phyloP scores from a whole-genome alignment of 1,140 invertebrate genomes.

The Gryon sp. region DNA sequence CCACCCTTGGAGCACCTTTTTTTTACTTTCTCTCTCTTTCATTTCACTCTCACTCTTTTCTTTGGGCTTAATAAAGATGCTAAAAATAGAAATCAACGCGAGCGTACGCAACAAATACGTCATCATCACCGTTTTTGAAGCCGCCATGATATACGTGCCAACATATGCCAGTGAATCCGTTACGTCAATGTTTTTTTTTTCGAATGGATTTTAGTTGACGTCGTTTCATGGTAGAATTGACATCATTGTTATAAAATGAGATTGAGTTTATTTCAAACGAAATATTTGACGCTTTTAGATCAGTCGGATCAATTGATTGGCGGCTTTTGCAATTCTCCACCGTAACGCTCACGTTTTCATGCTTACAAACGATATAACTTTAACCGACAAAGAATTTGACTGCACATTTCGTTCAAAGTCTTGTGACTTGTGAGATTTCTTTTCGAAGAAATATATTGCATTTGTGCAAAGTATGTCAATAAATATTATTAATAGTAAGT shows the following conservation, averaged over 20 bases:
- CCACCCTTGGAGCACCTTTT: constrained; percentile 4
- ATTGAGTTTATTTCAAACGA: background rate
- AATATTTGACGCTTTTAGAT: constrained; percentile 3
- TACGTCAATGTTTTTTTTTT: constrained; percentile 1
- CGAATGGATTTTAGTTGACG: background rate
- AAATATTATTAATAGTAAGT: too few species aligned
- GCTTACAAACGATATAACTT: too few species aligned
- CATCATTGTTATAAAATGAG: background rate
- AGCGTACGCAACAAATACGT: constrained; percentile 15
- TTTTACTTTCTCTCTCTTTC: background rate
- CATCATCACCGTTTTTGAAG: constrained; percentile 7
- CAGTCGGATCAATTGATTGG: background rate
- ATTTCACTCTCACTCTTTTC: too few species aligned
- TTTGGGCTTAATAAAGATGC: constrained; percentile 28
- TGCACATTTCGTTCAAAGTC: background rate
- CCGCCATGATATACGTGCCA: too few species aligned
- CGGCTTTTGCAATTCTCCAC: background rate
- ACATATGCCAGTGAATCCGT: background rate
- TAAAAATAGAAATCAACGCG: constrained; percentile 22
- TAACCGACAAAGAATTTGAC: too few species aligned
- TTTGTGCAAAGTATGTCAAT: too few species aligned
- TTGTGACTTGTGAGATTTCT: too few species aligned
- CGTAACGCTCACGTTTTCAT: too few species aligned
- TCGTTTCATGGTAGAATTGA: background rate
- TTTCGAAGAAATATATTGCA: too few species aligned